Evolutionary conservation across 2,888 invertebrate genomes (phyloP), one percentile per base, ranked within the genome.

Genomic region (Acleris literana): DNA sequence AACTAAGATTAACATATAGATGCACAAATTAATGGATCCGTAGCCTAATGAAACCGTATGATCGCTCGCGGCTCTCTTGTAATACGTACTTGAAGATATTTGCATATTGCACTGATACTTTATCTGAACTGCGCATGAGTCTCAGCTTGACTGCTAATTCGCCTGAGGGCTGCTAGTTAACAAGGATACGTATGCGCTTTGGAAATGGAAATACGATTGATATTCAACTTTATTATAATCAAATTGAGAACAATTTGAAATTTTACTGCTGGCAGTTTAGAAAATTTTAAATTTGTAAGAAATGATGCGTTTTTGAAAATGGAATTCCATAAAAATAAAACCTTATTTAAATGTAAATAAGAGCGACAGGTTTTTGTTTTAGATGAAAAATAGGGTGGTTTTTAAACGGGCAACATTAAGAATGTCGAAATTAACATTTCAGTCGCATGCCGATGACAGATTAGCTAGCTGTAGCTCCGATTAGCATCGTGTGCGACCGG

Each of bases 21-120:
- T 66, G 57, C 61, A 57, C 62, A 39, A 62, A 62, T 62, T 66
- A 61, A 56, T 56, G 54, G 49, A 44, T 46, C 33, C 20, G 5
- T 25, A 11, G 51, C 25, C 51, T 65, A 51, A 64, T 64, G 64
- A 54, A 59, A 22, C 58, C 60, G 52, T 46, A 60, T 57, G 58
- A 70, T 71, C 57, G 75, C 81, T 73, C 22, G 58, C 71, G 77
- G 80, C 76, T 58, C 46, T 71, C 72, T 72, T 74, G 39, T 39
- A 39, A 74, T 76, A 77, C 77, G 72, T 70, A 76, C 72, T 71
- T 70, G 70, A 72, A 75, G 39, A 17, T 65, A 84, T 85, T 84
- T 81, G 77, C 85, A 85, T 85, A 78, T 77, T 79, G 76, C 76
- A 76, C 75, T 74, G 71, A 72, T 82, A 83, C 81, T 80, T 78